Evolutionary conservation across 2,888 invertebrate species (phyloP), one percentile per base, ranked within the genome.

Genomic region (Lithophane leautieri): DNA sequence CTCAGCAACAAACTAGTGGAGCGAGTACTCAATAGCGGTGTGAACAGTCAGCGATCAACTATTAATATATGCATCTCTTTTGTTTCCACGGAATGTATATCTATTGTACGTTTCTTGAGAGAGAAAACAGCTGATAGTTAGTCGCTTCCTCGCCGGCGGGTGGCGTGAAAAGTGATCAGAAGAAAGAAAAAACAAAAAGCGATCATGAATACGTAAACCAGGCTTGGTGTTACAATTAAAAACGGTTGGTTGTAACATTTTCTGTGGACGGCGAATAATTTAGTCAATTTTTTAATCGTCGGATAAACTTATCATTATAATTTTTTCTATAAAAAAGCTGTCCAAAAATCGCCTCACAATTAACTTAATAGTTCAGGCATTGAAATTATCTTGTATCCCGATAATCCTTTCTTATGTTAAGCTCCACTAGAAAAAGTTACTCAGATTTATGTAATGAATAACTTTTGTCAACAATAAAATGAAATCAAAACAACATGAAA

Each of bases 401-500:
- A 44, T 9, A 42, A 56, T 28, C 22, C 19, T 34, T 4, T 42
- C 1, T 2, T 58, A 58, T 25, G 0, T 8, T 28, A 8, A 6
- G 4, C 42, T 42, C 4, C 9, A 44, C 16, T 16, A 34, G 4
- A 70, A 62, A n/a, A 9, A 28, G 1, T 44, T 8, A n/a, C 4
- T 14, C 12, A 34, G 1, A 40, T 6, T 19, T 1, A 8, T 19
- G 56, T 44, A 50, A 47, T 34, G 28, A 14, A 42, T 9, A 16
- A 52, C 12, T 63, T 40, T n/a, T 71, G 28, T 19, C 4, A 22
- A 70, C 61, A 76, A 34, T n/a, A 42, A 50, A 52, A 66, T 19
- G 19, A 8, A 34, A 34, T 34, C 6, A 34, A 34, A 6, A 28
- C 22, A n/a, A 11, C 14, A 2, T n/a, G 11, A 80, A 79, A 42